Base-by-base conservation (phyloP, 2,113 vertebrate species). In the Hassar affinis region DNA sequence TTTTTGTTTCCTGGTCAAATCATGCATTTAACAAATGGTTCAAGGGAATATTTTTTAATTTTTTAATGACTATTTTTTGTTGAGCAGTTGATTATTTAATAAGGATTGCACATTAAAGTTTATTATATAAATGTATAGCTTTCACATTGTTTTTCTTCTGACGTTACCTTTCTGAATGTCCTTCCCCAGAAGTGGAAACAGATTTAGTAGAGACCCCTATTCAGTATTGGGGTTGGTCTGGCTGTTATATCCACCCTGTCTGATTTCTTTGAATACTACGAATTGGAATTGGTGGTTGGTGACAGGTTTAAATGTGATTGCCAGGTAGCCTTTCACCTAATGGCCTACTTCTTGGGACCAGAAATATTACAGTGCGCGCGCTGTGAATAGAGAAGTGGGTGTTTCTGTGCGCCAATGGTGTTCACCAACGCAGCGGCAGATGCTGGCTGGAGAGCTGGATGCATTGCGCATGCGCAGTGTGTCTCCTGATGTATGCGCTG, bases 21-120 rank as follows among this genome's bases (percentile, higher is more conserved):
- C 25, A 80, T 45, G 18, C 27, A 42, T 57, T 88, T 85, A 85
- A 83, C 71, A 78, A 79, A 68, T 61, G 82, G 62, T 84, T 80
- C 66, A 79, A 57, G 49, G 83, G 77, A 69, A 75, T 89, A 87
- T 90, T 90, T 90, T 90, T 78, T 90, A 87, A 51, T 74, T 89
- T 89, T 76, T 89, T 77, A 87, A 86, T 79, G 61, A 82, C 72
- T 85, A 88, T 91, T 89, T 90, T 88, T 90, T 80, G 71, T 78
- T 77, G 64, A 42, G 85, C 45, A 54, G 62, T 84, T 88, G 68
- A 85, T 82, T 87, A 85, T 88, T 86, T 85, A 83, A 88, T 87
- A 84, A 84, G 85, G 69, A 85, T 47, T 90, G 80, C 80, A 85
- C 84, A 90, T 85, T 88, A 86, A 80, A 69, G 33, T 64, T 68